Evolutionary conservation across 2,888 invertebrate species (phyloP).

Genomic region (Drosophila atripex): DNA sequence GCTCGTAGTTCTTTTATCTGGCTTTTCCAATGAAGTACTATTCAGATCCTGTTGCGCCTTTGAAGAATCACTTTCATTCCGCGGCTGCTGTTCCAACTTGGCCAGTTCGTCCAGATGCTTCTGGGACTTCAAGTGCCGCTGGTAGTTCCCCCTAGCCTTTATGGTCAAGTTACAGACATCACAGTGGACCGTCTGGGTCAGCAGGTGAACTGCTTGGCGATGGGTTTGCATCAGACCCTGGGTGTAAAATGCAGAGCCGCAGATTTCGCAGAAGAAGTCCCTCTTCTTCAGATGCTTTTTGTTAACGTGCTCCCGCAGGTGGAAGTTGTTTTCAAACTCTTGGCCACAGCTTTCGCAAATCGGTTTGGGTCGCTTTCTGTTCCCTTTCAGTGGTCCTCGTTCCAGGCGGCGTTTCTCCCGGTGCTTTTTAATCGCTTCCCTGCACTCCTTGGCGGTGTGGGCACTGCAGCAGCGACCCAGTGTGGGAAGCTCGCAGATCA

Average conservation of each 20-base stretch:
- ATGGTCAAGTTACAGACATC: conserved; percentile 36
- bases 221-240: conserved; percentile 29
- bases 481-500: conserved; percentile 31
- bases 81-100: background rate
- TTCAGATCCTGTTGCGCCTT: no score
- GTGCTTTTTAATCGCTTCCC: conserved; percentile 14
- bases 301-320: conserved; percentile 30
- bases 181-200: conserved; percentile 13
- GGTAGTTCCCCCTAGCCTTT: conserved; percentile 37
- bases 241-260: conserved; percentile 39
- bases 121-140: conserved; percentile 40
- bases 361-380: background rate
- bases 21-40: background rate
- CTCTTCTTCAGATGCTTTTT: conserved; percentile 31
- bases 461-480: conserved; percentile 29
- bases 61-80: background rate
- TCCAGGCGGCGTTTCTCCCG: conserved; percentile 2
- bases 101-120: conserved; percentile 27
- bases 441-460: conserved; percentile 30
- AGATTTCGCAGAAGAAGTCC: conserved; percentile 46
- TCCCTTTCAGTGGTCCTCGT: conserved; percentile 1
- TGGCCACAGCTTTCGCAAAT: conserved; percentile 25
- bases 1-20: background rate
- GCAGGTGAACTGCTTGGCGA: conserved; percentile 32
- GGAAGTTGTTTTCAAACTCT: conserved; percentile 1